Evolutionary conservation across 2,113 vertebrate species (phyloP).

Genomic region (Pycnonotus jocosus): DNA sequence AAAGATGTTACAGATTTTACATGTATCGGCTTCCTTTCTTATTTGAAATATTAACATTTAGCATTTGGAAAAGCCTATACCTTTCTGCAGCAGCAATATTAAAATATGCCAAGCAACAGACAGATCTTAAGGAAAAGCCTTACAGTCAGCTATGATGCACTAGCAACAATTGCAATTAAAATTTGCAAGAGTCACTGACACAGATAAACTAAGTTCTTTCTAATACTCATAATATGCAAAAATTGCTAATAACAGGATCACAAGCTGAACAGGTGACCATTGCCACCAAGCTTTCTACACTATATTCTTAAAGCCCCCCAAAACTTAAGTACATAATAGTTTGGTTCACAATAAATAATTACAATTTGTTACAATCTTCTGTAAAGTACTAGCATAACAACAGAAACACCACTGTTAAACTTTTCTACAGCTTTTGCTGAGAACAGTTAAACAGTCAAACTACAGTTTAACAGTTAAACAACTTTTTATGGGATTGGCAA

Average conservation of each 20-base stretch:
- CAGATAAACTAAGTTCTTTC: not conserved
- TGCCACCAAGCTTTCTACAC: not conserved
- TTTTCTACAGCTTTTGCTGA: not conserved
- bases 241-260: not conserved
- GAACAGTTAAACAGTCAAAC: not conserved
- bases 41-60: not conserved
- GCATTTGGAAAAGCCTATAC: not conserved
- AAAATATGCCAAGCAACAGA: not conserved
- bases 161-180: not conserved
- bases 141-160: not conserved
- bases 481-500: not conserved
- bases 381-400: not conserved
- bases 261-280: not conserved
- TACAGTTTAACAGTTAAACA: not conserved
- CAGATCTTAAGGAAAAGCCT: not conserved
- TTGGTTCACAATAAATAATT: not conserved
- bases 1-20: not conserved
- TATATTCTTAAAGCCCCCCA: not conserved
- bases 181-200: not conserved
- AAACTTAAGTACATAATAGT: not conserved
- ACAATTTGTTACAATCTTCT: not conserved
- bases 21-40: not conserved
- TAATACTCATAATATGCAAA: not conserved
- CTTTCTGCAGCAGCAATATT: not conserved
- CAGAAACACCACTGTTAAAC: rapidly evolving